These are phyloP conservation scores for Hesperophylax magnus DNA, from an alignment of 1,140 invertebrate species.

Conservation along the genomic window DNA sequence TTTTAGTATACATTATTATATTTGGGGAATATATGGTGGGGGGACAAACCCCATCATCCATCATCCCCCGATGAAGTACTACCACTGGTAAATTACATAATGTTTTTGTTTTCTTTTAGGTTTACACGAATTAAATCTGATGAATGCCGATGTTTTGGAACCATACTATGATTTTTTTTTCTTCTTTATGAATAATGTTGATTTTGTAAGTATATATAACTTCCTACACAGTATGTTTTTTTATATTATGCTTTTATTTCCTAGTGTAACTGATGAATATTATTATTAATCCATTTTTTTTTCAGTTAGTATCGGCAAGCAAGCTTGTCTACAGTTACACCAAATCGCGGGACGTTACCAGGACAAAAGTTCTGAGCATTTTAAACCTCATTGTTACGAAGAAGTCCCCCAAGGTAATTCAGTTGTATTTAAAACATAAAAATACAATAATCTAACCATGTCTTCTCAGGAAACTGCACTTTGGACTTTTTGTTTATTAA, in stretches of 20 bases:
- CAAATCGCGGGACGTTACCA: conserved; percentile 66
- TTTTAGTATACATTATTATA: no score
- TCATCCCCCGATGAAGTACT: no score
- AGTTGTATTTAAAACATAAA: conserved; percentile 7
- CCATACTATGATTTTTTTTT: conserved; percentile 67
- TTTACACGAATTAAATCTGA: conserved; percentile 64
- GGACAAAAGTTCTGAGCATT: conserved; percentile 63
- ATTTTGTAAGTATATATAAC: conserved; percentile 61
- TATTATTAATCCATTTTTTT: conserved; percentile 51
- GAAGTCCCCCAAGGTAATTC: conserved; percentile 37
- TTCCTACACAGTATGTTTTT: background rate
- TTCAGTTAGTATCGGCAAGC: conserved; percentile 62
- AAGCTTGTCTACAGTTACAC: conserved; percentile 67
- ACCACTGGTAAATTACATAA: no score
- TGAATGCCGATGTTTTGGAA: conserved; percentile 62
- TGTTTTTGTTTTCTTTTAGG: conserved; percentile 59
- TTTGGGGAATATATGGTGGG: no score
- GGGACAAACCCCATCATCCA: no score
- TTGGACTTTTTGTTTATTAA: background rate
- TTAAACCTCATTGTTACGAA: conserved; percentile 61
- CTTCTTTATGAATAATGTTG: conserved; percentile 62
- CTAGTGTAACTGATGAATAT: background rate
- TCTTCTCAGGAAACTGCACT: no score
- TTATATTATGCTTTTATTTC: conserved; percentile 19
- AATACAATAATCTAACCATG: background rate